Base-by-base conservation (phyloP, 2,113 vertebrate genomes). In the Fregetta grallaria region DNA sequence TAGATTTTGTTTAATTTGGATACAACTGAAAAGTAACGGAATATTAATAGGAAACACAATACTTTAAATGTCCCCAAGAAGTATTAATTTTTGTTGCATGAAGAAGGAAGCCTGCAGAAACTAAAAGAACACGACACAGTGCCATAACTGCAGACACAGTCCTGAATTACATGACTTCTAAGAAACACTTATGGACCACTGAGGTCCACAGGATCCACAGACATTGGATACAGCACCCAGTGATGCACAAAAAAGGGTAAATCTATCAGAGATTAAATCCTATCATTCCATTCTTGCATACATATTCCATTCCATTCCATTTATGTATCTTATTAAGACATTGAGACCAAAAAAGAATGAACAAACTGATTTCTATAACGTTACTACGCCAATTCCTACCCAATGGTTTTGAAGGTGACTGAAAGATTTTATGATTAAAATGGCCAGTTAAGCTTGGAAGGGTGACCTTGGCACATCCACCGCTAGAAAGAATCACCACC, bases 141-240 rank as follows among this genome's bases (percentile, higher is more conserved):
- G 7, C 20, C 17, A 2, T 52, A 86, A 73, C 23, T 73, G 40
- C 36, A 73, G 75, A 88, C 29, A 50, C 16, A 56, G 32, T 29
- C 20, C 27, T 63, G 49, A 80, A 38, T 26, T 68, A 49, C 4
- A 11, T 13, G 15, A 49, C 32, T 44, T 68, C 8, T 30, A 62
- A 50, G 62, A 56, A 74, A 38, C 22, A 11, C 7, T 55, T 44
- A 38, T 1, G 17, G 38, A 62, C 13, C 47, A 36, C 53, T 25
- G 26, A 61, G n/a, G 53, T 62, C 40, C 66, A 38, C 27, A 42
- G 36, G 42, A 67, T 47, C 38, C 34, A 30, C 36, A 29, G 18
- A 19, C 20, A 15, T 1, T 26, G 32, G 36, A 34, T 45, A 52
- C 5, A 44, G 56, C 23, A 71, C 11, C 4, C 29, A 0, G 1